Conservation (phyloP, 2,888 invertebrate genomes). For the Scelioninae gen. 2 region DNA sequence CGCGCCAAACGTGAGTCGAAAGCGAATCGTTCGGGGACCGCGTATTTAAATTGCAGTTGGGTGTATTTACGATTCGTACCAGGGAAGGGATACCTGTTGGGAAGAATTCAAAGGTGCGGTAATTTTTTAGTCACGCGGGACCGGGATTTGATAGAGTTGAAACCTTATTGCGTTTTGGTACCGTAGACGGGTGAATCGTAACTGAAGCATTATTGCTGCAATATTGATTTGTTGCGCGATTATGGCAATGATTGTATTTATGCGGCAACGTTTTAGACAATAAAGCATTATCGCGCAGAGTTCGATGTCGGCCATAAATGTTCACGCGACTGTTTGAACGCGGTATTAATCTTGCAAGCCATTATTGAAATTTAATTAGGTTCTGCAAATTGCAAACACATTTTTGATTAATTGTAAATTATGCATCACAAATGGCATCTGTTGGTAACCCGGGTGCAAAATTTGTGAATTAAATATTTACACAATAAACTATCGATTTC, state of each 20-base stretch:
- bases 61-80: neutral
- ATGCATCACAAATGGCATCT: neutral
- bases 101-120: constrained; percentile 15
- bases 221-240: constrained; percentile 18
- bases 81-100: neutral
- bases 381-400: neutral
- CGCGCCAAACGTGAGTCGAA: neutral
- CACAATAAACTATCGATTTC: no score
- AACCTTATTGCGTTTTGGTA: constrained; percentile 3
- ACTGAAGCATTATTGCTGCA: constrained; percentile 28
- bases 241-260: constrained; percentile 5
- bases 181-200: neutral
- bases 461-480: neutral
- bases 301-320: constrained; percentile 12
- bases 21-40: neutral
- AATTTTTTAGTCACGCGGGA: constrained; percentile 3
- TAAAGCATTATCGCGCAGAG: constrained; percentile 1
- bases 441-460: neutral
- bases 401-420: neutral
- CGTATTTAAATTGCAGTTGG: neutral
- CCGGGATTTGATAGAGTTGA: constrained; percentile 12
- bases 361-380: neutral
- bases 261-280: constrained; percentile 7
- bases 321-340: constrained; percentile 3
- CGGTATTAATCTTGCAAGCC: neutral